phyloP scores from a whole-genome alignment of 2,113 vertebrate species.

The Corythoichthys haematopterus region DNA sequence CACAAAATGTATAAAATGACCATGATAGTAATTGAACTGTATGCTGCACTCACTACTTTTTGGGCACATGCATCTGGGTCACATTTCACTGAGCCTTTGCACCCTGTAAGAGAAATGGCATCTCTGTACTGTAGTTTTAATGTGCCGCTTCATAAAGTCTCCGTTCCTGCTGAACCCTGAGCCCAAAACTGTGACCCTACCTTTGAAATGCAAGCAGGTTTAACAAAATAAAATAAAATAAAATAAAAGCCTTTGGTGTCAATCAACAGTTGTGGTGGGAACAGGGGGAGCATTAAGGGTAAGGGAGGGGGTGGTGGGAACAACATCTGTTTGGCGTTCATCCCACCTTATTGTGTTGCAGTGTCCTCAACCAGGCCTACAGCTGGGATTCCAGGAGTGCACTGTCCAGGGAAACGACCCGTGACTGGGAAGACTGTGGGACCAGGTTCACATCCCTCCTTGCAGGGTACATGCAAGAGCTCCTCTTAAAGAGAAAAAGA shows the following conservation, averaged over 20 bases:
- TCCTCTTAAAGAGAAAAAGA: slow-evolving; percentile 22
- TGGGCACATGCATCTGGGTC: neutral
- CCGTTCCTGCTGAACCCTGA: slow-evolving; percentile 42
- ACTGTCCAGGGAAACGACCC: slow-evolving; percentile 40
- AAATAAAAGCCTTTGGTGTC: slow-evolving; percentile 52
- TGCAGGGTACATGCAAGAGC: slow-evolving; percentile 13
- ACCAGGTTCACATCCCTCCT: slow-evolving; percentile 38
- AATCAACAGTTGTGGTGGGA: slow-evolving; percentile 42
- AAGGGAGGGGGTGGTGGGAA: slow-evolving; percentile 33
- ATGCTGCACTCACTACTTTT: neutral
- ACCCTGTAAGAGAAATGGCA: neutral
- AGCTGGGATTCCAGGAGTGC: slow-evolving; percentile 47
- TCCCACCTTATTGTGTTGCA: slow-evolving; percentile 57
- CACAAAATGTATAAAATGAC: neutral
- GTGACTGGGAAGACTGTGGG: slow-evolving; percentile 44
- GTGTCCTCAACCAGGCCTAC: slow-evolving; percentile 34
- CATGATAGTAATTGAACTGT: neutral
- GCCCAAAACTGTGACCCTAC: slow-evolving; percentile 40
- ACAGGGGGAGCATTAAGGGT: neutral
- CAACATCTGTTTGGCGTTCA: slow-evolving; percentile 69
- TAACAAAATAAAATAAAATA: neutral
- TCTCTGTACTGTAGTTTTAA: neutral
- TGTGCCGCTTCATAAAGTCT: slow-evolving; percentile 25
- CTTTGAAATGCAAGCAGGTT: slow-evolving; percentile 55
- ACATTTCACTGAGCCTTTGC: neutral